Percentiles rank a stretch among this genome's conserved stretches.
Conservation (phyloP, 2,797 vertebrate species). For the Anabacerthia variegaticeps region DNA sequence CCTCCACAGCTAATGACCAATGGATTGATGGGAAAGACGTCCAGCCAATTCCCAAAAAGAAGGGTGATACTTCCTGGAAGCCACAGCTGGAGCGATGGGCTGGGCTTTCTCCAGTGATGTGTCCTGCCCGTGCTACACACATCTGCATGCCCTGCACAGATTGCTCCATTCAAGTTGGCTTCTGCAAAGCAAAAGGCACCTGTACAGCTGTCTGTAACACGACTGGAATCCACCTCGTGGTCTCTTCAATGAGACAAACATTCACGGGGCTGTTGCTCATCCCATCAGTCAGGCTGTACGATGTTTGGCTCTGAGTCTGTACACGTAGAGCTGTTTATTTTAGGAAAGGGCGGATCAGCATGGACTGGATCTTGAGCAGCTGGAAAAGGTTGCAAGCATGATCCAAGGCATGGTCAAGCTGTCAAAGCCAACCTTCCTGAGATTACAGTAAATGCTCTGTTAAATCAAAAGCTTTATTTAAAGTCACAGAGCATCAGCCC, state of each 20-base stretch:
- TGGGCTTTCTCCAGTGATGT: not conserved
- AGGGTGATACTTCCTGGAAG: conserved; percentile 41
- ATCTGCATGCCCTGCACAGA: not conserved
- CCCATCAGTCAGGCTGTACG: not conserved
- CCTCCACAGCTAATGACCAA: not conserved
- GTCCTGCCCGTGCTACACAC: not conserved
- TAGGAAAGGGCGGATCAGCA: not conserved
- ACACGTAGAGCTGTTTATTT: not conserved
- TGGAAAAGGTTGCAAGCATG: not conserved
- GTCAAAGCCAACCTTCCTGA: not conserved
- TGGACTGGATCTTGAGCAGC: not conserved
- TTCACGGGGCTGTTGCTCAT: not conserved
- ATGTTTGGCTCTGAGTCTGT: not conserved
- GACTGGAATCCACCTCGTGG: not conserved
- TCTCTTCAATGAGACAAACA: not conserved
- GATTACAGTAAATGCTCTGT: not conserved
- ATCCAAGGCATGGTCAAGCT: not conserved
- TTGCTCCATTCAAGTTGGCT: not conserved
- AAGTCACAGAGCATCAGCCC: not conserved
- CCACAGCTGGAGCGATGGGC: accelerated
- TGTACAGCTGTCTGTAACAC: not conserved
- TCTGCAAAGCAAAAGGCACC: not conserved
- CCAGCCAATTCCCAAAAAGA: conserved; percentile 28
- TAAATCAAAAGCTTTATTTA: not conserved
- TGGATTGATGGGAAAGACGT: not conserved